A percentile compares a stretch with the other conserved stretches of the same genome.
phyloP scores from a whole-genome alignment of 1,140 invertebrate species.

The Metopolophium dirhodum region DNA sequence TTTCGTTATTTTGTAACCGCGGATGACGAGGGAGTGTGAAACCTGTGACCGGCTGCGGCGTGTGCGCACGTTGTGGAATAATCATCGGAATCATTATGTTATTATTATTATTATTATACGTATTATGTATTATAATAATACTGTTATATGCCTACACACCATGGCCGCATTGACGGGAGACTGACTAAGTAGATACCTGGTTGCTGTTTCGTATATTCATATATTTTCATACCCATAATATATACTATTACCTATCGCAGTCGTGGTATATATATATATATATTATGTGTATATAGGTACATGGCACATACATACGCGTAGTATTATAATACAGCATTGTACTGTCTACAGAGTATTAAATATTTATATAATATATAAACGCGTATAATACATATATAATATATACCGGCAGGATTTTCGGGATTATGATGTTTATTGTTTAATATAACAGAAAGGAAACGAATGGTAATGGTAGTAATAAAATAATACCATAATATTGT shows the following conservation, averaged over 20 bases:
- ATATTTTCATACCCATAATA: neutral
- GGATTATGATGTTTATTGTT: slow-evolving; percentile 1
- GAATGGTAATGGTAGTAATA: neutral
- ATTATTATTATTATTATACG: neutral
- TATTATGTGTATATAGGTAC: neutral
- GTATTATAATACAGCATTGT: neutral
- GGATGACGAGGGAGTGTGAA: neutral
- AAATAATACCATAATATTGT: neutral
- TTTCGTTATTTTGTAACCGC: neutral
- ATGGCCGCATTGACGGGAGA: neutral
- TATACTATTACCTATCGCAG: neutral
- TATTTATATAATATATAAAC: neutral
- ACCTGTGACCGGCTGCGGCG: neutral
- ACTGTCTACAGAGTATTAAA: neutral
- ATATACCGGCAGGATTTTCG: neutral
- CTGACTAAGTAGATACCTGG: neutral
- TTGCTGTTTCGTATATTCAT: neutral
- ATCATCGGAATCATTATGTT: neutral
- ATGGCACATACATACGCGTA: neutral
- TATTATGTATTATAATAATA: neutral
- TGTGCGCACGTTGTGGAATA: neutral
- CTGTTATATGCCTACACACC: neutral
- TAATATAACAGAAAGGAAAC: slow-evolving; percentile 12
- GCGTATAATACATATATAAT: neutral
- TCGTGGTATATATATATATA: neutral